A percentile compares a stretch with the other conserved stretches of the same genome.
Evolutionary conservation across 2,797 vertebrate species (phyloP).

Genomic region (Etheostoma perlongum): DNA sequence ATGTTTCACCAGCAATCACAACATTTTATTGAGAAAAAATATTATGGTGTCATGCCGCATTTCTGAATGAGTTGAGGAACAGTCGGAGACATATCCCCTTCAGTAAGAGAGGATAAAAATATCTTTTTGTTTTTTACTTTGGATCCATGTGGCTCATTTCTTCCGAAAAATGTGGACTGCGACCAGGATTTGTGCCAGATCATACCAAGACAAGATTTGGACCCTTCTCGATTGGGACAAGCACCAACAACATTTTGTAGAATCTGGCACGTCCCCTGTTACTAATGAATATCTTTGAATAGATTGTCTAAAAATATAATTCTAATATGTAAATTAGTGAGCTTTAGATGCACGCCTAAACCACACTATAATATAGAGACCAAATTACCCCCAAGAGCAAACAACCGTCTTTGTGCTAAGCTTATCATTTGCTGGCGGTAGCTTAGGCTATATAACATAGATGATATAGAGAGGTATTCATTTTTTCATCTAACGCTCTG

Average conservation of each 20-base stretch:
- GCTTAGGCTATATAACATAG: too few relatives aligned
- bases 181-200: slow-evolving; percentile 4
- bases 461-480: too few relatives aligned
- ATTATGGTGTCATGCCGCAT: not conserved
- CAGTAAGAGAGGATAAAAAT: not conserved
- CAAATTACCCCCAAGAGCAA: too few relatives aligned
- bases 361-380: too few relatives aligned
- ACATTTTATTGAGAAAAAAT: not conserved
- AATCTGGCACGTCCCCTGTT: slow-evolving; percentile 33
- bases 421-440: too few relatives aligned
- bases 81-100: not conserved
- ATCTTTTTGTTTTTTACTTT: not conserved
- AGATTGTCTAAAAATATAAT: slow-evolving; percentile 24
- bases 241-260: slow-evolving; percentile 16
- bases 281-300: slow-evolving; percentile 20
- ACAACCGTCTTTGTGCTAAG: too few relatives aligned
- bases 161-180: slow-evolving; percentile 8
- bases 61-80: not conserved
- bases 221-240: slow-evolving; percentile 7
- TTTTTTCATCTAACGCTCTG: too few relatives aligned
- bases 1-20: not conserved
- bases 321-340: not conserved
- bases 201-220: slow-evolving; percentile 25
- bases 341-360: too few relatives aligned
- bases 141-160: slow-evolving; percentile 10